Base-by-base conservation (phyloP, 2,888 invertebrate species). In the Isoperla grammatica region DNA sequence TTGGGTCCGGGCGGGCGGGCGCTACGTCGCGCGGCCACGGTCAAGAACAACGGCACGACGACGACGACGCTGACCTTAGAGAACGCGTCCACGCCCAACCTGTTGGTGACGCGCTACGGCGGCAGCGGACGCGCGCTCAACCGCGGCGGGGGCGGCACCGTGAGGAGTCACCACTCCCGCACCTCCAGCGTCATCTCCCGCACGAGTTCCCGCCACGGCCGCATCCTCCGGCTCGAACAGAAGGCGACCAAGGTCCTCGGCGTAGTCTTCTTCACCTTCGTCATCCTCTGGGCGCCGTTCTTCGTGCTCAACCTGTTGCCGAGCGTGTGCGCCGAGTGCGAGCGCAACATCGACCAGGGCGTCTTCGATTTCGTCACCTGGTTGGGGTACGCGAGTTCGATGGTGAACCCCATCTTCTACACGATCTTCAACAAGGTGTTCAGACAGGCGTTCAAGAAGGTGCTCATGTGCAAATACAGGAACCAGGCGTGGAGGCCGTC, bases 221-320 rank as follows among this genome's bases (percentile, higher is more conserved):
- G 90, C 61, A 91, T 88, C 69, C 84, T 95, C 57, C 81, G 90
- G 3, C 81, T 94, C 56, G 95, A 97, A 73, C 95, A 96, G 72
- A 96, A 96, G 74, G 97, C 97, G 0, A 95, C 96, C 11, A 95
- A 96, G 77, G 96, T 95, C 3, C 77, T 95, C 17, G 95, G 95
- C 2, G 90, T 95, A 1, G 94, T 95, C 1, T 95, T 95, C 77
- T 93, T 93, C 74, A 93, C 93, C 0, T 95, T 95, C 72, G 94
- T 95, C 23, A 86, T 95, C 48, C 81, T 95, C 39, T 95, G 95
- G 95, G 90, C 94, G n/a, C 95, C 95, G 11, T 95, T 95, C 76
- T 95, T 95, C 74, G 87, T 92, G 6, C 79, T 93, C 11, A 95
- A 95, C 71, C 81, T 95, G 71, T 77, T 94, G 65, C 88, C 91